Conservation (phyloP, 2,113 vertebrate species). For the Rousettus leschenaultii region DNA sequence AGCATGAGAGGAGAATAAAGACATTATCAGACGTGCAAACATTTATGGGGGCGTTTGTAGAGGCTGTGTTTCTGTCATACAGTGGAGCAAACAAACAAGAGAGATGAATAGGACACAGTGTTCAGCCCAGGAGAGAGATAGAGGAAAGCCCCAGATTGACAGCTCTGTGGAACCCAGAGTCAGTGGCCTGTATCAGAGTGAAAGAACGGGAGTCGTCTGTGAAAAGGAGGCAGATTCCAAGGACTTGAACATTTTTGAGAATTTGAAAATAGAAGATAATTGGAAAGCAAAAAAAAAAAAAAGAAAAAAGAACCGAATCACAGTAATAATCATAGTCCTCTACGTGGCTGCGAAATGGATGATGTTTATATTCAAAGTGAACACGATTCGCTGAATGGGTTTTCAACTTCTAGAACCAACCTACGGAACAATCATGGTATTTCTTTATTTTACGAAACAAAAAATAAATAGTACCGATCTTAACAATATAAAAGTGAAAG, state of each 20-base stretch:
- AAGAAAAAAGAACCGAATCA: background rate
- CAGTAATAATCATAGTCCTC: fast-evolving
- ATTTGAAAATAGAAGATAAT: background rate
- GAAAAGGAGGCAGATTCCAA: background rate
- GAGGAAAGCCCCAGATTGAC: background rate
- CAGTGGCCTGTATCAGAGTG: background rate
- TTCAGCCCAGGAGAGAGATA: background rate
- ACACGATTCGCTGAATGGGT: background rate
- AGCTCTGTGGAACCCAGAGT: background rate
- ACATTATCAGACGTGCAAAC: background rate
- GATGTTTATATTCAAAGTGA: background rate
- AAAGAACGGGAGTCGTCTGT: background rate
- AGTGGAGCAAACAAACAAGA: background rate
- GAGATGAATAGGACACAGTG: background rate
- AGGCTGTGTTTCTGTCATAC: background rate
- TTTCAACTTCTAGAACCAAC: background rate
- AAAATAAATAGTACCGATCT: background rate
- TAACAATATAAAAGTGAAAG: background rate
- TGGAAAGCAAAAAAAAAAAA: background rate
- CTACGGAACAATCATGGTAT: background rate
- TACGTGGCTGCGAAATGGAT: background rate
- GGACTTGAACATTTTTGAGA: background rate
- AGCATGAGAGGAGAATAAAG: background rate
- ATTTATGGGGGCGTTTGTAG: background rate
- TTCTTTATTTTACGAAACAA: background rate